A percentile compares a stretch with the other conserved stretches of the same genome.
Evolutionary conservation across 2,888 invertebrate genomes (phyloP).

Genomic region (Apodemia hepburni): DNA sequence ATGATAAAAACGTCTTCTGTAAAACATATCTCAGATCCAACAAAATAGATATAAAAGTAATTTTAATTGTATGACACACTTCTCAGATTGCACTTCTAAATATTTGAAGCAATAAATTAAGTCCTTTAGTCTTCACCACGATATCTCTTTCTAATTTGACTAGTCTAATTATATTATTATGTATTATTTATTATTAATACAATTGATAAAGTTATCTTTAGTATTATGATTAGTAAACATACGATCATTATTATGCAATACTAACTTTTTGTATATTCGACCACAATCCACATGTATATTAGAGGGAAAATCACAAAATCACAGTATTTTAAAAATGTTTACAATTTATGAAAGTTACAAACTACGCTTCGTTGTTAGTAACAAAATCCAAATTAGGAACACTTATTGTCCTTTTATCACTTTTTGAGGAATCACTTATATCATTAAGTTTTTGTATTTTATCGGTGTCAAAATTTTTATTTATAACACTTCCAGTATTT

Average conservation of each 20-base stretch:
- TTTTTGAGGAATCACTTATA: constrained; percentile 72
- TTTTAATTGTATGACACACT: constrained; percentile 11
- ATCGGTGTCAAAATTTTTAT: constrained; percentile 50
- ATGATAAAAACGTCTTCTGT: not conserved
- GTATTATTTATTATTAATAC: constrained; percentile 32
- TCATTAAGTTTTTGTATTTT: constrained; percentile 59
- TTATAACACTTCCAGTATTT: constrained; percentile 45
- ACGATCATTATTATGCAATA: constrained; percentile 18
- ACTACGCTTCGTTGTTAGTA: constrained; percentile 60
- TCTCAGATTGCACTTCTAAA: constrained; percentile 18
- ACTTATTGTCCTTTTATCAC: constrained; percentile 69
- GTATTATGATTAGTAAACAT: constrained; percentile 34
- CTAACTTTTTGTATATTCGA: constrained; percentile 14
- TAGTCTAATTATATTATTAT: constrained; percentile 59
- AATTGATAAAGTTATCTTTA: constrained; percentile 40
- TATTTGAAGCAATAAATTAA: constrained; percentile 61
- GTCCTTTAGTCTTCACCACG: constrained; percentile 53
- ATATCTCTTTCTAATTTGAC: constrained; percentile 68
- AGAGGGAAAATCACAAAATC: constrained; percentile 39
- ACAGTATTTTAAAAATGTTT: constrained; percentile 62
- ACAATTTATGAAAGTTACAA: constrained; percentile 40
- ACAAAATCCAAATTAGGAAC: constrained; percentile 55
- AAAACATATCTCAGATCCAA: not conserved
- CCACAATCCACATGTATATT: constrained; percentile 13
- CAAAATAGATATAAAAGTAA: not conserved